Conservation (phyloP, 2,888 invertebrate genomes). For the Argyra leucocephala region DNA sequence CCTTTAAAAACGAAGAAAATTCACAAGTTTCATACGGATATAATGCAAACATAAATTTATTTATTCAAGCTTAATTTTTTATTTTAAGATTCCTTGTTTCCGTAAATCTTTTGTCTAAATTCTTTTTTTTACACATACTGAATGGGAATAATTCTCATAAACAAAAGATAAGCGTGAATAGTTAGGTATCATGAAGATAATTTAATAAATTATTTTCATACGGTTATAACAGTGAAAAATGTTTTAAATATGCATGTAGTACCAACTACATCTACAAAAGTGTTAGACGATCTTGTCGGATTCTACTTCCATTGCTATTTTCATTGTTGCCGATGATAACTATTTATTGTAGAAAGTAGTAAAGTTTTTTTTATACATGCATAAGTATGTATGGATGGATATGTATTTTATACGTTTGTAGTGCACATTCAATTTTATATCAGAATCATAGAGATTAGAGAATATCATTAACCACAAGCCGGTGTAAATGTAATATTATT, state of each 20-base stretch:
- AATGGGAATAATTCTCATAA: neutral
- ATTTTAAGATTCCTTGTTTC: neutral
- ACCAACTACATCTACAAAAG: neutral
- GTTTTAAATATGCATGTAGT: neutral
- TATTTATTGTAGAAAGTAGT: no score
- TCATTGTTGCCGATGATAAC: neutral
- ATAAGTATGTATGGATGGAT: no score
- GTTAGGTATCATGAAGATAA: neutral
- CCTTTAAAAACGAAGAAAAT: no score
- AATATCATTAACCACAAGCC: constrained; percentile 1
- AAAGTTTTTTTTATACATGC: no score
- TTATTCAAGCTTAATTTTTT: neutral
- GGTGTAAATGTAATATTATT: constrained; percentile 1
- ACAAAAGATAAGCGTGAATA: constrained; percentile 4
- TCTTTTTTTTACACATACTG: neutral
- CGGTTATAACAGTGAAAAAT: neutral
- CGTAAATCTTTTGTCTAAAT: neutral
- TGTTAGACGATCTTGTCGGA: neutral
- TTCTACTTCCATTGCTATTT: neutral
- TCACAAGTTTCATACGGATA: no score
- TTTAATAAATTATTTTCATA: neutral
- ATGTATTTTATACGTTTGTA: no score
- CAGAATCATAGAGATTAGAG: neutral
- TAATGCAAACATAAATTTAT: no score
- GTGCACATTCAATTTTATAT: no score